A percentile compares a stretch with the other conserved stretches of the same genome.
These are phyloP conservation scores for Gnatocerus cornutus DNA, from an alignment of 2,888 invertebrate genomes.

Conservation along the genomic window DNA sequence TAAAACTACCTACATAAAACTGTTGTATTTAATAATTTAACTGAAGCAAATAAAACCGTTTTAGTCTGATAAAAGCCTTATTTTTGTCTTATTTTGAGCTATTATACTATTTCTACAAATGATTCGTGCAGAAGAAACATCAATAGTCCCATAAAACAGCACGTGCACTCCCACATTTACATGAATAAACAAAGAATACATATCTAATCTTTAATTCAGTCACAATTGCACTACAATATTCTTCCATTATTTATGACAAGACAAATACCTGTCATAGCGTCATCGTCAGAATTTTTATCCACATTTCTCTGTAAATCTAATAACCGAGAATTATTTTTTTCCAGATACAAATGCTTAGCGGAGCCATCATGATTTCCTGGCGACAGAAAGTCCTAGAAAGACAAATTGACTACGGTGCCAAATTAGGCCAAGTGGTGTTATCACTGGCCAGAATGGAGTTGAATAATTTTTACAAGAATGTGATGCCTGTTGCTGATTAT, in stretches of 20 bases:
- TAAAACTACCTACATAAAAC: no score
- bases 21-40: no score
- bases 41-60: no score
- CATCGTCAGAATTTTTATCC: not conserved
- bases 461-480: slow-evolving; percentile 90
- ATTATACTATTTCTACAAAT: no score
- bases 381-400: slow-evolving; percentile 88
- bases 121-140: not conserved
- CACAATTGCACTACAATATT: not conserved
- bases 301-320: not conserved
- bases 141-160: slow-evolving; percentile 3
- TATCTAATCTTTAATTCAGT: not conserved
- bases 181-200: not conserved
- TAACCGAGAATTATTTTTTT: slow-evolving; percentile 53
- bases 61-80: no score
- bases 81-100: no score
- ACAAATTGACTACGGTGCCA: slow-evolving; percentile 92
- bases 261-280: not conserved
- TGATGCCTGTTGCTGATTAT: slow-evolving; percentile 93
- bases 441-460: slow-evolving; percentile 91
- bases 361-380: slow-evolving; percentile 91
- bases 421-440: slow-evolving; percentile 88
- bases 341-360: slow-evolving; percentile 91
- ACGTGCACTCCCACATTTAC: not conserved
- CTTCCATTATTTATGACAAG: not conserved